Conservation (phyloP, 1,140 invertebrate genomes). For the Drosophila funebris region DNA sequence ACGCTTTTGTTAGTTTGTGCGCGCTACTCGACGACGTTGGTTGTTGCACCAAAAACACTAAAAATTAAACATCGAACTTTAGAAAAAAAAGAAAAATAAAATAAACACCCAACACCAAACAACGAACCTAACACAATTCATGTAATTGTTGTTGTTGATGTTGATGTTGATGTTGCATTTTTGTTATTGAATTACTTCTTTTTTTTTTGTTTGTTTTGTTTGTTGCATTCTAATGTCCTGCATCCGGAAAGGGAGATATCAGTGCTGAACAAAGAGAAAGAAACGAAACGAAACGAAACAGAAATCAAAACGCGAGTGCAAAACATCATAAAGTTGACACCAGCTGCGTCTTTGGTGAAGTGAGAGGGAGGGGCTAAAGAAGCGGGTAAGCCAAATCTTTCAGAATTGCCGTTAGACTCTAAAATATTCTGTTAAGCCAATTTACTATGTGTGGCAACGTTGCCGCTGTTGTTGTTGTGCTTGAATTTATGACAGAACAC, state of each 20-base stretch:
- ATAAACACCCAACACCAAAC: neutral
- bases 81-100: constrained; percentile 1
- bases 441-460: constrained; percentile 29
- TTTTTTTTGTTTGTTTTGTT: constrained; percentile 9
- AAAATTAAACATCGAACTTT: neutral
- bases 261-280: constrained; percentile 5
- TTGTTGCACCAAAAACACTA: constrained; percentile 43
- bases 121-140: constrained; percentile 4
- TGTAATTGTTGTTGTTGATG: neutral
- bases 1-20: constrained; percentile 60
- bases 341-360: neutral
- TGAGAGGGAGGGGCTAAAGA: neutral
- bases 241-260: neutral
- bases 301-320: constrained; percentile 23
- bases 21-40: constrained; percentile 66
- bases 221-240: constrained; percentile 9
- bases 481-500: constrained; percentile 26
- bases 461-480: neutral
- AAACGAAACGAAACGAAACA: constrained; percentile 3
- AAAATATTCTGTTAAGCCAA: constrained; percentile 18
- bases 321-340: neutral
- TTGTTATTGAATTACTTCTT: neutral
- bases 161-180: constrained; percentile 11
- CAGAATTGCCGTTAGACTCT: constrained; percentile 26
- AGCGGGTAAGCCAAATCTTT: constrained; percentile 41